These are phyloP conservation scores for Gymnarchus niloticus DNA, from an alignment of 2,113 vertebrate species.

Conservation along the genomic window DNA sequence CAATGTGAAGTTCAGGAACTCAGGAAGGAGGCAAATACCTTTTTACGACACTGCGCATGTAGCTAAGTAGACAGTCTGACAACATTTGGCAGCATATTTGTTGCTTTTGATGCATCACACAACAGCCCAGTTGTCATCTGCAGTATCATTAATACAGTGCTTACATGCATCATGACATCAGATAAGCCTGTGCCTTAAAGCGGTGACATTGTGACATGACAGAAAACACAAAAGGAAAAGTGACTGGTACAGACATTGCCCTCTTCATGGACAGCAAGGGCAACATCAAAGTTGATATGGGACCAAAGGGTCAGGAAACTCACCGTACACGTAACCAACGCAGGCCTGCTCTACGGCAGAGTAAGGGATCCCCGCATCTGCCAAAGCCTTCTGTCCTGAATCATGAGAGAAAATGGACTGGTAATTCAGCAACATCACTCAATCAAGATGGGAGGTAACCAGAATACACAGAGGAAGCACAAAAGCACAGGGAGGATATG, in stretches of 20 bases:
- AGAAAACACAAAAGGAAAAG: no score
- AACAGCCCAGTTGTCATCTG: background rate
- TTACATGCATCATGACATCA: no score
- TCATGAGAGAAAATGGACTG: conserved; percentile 4
- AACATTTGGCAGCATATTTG: background rate
- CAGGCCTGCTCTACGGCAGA: conserved; percentile 82
- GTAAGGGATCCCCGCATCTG: conserved; percentile 83
- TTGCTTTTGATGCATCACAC: background rate
- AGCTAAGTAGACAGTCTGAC: background rate
- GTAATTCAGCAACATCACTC: background rate
- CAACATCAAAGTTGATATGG: background rate
- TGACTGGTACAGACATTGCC: no score
- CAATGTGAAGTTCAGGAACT: no score
- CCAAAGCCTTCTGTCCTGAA: conserved; percentile 78
- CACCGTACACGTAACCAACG: conserved; percentile 92
- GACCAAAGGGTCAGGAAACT: conserved; percentile 24
- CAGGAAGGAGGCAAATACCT: no score
- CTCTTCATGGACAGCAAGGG: background rate
- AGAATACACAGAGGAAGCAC: background rate
- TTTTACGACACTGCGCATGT: no score
- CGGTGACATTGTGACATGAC: no score
- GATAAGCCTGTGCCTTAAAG: no score
- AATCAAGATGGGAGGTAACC: background rate
- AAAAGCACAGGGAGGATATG: no score
- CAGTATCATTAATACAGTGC: background rate